Evolutionary conservation across 1,140 invertebrate species (phyloP), one percentile per base, ranked within the genome.

Genomic region (Eciton burchellii): DNA sequence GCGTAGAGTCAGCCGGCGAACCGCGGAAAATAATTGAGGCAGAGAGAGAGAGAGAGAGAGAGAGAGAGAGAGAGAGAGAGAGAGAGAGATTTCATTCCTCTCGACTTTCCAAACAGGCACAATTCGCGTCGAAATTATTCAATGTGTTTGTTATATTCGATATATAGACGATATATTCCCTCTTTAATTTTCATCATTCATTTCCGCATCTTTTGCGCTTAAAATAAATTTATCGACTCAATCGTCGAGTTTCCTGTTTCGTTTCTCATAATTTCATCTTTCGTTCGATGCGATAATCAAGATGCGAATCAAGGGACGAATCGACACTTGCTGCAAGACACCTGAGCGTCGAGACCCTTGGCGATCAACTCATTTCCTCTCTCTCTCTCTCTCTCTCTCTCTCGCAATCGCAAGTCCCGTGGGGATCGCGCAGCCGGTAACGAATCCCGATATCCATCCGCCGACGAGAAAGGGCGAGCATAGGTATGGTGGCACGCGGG

Each of bases 391-490:
- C 49, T 14, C 49, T n/a, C 24, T 11, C 19, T 11, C 41, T 35
- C 14, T 24, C 16, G 57, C 65, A 35, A 47, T 76, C 72, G 59
- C 47, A 52, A 66, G 70, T 70, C 57, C 54, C 63, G 65, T 59
- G 76, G 11, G 47, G 21, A 21, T 68, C n/a, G 35, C 85, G 47
- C 83, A 56, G 35, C 35, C 24, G 49, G 70, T 89, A 87, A 90
- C 89, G 88, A 91, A 91, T 89, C 84, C 90, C 81, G 82, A 90
- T 88, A 87, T 77, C 59, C 72, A 76, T 57, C 62, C 49, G 54
- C 74, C 24, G 72, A 60, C 56, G 71, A 65, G 47, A 87, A 86
- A 86, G 84, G 70, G 60, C 56, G 76, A 86, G 72, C 65, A 84
- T 73, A 83, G 43, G 63, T 43, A 84, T 76, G 82, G 77, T 59